Percentiles rank a stretch among this genome's conserved stretches.
These are phyloP conservation scores for Boulengerochromis microlepis DNA, from an alignment of 2,113 vertebrate genomes.

Conservation along the genomic window DNA sequence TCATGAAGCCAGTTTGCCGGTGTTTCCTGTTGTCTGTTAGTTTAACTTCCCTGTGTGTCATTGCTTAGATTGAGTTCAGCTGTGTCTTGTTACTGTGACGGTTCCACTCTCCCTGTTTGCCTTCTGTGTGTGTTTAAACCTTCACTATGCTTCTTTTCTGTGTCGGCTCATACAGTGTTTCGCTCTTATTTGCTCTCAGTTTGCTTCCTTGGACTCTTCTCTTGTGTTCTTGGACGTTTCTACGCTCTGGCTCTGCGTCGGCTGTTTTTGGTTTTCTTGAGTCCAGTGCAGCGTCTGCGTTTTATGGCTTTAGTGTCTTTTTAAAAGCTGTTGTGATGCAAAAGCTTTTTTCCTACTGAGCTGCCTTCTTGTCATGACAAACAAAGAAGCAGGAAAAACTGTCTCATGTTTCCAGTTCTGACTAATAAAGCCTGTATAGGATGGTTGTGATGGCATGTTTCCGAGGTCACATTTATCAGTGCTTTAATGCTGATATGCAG, in stretches of 20 bases:
- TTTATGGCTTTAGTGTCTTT: not conserved
- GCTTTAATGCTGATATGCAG: not conserved
- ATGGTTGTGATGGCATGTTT: not conserved
- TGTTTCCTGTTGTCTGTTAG: not conserved
- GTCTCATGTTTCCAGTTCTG: not conserved
- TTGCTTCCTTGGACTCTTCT: not conserved
- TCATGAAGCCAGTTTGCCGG: not conserved
- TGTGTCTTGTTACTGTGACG: not conserved
- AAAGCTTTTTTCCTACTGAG: not conserved
- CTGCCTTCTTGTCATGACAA: not conserved
- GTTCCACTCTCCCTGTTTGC: not conserved
- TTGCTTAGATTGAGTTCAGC: not conserved
- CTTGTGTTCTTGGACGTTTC: not conserved
- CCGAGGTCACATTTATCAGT: not conserved
- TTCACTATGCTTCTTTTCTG: not conserved
- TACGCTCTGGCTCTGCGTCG: fast-evolving
- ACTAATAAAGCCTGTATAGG: not conserved
- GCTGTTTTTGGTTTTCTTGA: not conserved
- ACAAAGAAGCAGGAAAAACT: not conserved
- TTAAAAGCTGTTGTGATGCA: not conserved
- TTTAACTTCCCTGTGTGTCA: fast-evolving
- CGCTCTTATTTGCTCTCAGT: not conserved
- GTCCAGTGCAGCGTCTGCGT: not conserved
- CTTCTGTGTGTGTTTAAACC: not conserved
- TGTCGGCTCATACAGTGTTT: not conserved